These are phyloP conservation scores for Megalops atlanticus DNA, from an alignment of 2,113 vertebrate species.

Conservation along the genomic window DNA sequence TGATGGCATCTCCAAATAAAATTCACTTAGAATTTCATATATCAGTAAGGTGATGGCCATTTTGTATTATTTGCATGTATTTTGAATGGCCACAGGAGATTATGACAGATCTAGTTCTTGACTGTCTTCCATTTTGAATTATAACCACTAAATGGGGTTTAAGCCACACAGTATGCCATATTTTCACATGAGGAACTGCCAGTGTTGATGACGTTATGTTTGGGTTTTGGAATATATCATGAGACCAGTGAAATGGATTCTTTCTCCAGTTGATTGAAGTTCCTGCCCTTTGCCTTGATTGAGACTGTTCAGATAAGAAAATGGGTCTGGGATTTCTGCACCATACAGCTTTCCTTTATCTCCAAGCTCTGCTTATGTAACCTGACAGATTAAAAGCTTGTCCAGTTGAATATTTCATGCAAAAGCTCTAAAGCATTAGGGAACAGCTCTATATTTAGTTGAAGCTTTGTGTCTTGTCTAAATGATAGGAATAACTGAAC, in stretches of 20 bases:
- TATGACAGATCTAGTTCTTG: background rate
- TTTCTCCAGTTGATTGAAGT: background rate
- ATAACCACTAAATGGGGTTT: background rate
- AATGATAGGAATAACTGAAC: background rate
- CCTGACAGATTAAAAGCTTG: constrained; percentile 18
- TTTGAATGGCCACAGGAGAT: background rate
- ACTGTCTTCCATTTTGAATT: background rate
- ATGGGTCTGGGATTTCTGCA: background rate
- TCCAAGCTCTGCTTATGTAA: background rate
- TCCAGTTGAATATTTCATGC: background rate
- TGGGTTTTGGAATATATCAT: background rate
- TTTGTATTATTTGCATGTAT: background rate
- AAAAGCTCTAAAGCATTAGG: background rate
- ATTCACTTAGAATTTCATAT: background rate
- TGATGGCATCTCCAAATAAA: background rate
- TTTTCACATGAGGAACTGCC: background rate
- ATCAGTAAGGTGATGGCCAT: no score
- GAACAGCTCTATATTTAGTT: background rate
- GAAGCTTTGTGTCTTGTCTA: constrained; percentile 2
- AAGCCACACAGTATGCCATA: background rate
- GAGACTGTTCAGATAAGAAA: background rate
- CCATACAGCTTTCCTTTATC: background rate
- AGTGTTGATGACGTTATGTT: background rate
- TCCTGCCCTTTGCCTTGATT: background rate
- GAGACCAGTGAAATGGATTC: background rate